Percentiles rank a stretch among this genome's conserved stretches.
phyloP scores from a whole-genome alignment of 2,113 vertebrate genomes.

The Acrocephalus arundinaceus region DNA sequence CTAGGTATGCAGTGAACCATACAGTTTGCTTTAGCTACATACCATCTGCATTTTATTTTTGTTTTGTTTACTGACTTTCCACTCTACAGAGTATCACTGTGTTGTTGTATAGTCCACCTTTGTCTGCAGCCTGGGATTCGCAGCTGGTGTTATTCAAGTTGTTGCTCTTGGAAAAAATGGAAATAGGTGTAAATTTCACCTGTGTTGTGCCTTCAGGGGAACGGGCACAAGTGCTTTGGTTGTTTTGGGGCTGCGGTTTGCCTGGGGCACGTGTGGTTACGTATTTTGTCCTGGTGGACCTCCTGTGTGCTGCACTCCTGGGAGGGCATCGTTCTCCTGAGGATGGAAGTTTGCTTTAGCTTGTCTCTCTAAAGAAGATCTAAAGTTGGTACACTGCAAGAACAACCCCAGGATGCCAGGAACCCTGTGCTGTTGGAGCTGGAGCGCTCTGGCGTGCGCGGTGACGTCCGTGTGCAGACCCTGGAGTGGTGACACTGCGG shows the following conservation, averaged over 20 bases:
- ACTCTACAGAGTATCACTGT: fast-evolving
- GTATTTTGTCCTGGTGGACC: not conserved
- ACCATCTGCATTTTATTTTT: conserved; percentile 45
- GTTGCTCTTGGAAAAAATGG: not conserved
- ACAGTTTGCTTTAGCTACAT: conserved; percentile 58
- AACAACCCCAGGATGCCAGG: not conserved
- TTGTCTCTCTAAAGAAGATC: not conserved
- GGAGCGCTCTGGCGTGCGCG: fast-evolving
- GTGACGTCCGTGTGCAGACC: fast-evolving
- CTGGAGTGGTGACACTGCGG: not conserved
- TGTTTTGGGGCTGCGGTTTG: not conserved
- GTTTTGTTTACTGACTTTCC: conserved; percentile 43
- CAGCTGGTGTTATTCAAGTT: fast-evolving
- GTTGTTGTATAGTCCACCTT: not conserved
- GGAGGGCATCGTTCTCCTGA: not conserved
- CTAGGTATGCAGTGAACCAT: conserved; percentile 51
- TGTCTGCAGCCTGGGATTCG: not conserved
- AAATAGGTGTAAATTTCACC: not conserved
- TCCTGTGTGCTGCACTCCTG: not conserved
- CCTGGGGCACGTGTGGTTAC: fast-evolving
- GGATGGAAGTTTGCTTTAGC: conserved; percentile 20
- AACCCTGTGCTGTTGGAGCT: not conserved
- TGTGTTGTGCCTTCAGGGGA: not conserved
- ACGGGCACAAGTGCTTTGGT: not conserved
- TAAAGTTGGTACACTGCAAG: not conserved